Base-by-base conservation (phyloP, 2,888 invertebrate genomes). In the Alcis repandata region DNA sequence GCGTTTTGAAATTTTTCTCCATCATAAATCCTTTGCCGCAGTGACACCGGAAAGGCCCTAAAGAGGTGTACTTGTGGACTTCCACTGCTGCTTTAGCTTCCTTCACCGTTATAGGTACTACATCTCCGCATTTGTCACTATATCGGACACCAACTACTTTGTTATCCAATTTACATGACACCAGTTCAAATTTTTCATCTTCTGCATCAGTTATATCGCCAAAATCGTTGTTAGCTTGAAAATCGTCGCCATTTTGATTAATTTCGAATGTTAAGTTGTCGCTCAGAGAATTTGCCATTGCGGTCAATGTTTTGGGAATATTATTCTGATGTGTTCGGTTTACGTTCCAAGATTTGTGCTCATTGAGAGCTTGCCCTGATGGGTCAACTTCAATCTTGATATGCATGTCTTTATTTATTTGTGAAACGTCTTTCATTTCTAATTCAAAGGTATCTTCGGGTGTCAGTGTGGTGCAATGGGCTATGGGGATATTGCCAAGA, bases 81-180 rank as follows among this genome's bases (percentile, higher is more conserved):
- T 90, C 91, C 4, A 84, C 73, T 0, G 82, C 92, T 8, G 91
- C 91, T 56, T 82, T 83, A 0, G 91, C 88, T 63, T 93, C 92
- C 59, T 84, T 85, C 9, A 81, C 77, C 0, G 88, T 80, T 65
- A 92, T 84, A 0, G 89, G 86, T 6, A 86, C 75, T 62, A 91
- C 76, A n/a, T 75, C 83, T 0, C 90, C 92, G 78, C 90, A 93
- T 65, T 92, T 91, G 52, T 87, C 85, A 17, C 90, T 84, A 38
- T 89, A 78, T 58, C 79, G 82, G 0, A 83, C 79, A 0, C 89
- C 89, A 63, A 90, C 89, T 0, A 71, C 82, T 45, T 81, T 77
- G 40, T 79, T 67, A n/a, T 72, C 69, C 15, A 63, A 20, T 53
- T 56, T 64, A 67, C 20, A 71, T 56, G 40, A 52, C 33, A 15